Percentiles rank a stretch among this genome's conserved stretches.
Conservation (phyloP, 2,797 vertebrate genomes). For the Gouania willdenowi region DNA sequence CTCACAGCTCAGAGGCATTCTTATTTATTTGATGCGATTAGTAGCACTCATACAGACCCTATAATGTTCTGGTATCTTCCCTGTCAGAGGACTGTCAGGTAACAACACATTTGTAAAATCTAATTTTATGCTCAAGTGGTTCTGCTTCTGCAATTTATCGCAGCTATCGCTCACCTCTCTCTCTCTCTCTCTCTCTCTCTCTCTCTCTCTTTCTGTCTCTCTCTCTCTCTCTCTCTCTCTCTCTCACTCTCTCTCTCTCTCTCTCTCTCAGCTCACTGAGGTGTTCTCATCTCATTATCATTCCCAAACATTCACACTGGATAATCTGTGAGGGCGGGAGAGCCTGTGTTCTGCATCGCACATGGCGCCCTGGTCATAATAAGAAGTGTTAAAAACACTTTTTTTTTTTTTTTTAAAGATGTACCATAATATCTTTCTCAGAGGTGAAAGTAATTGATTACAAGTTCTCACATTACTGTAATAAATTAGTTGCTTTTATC, state of each 20-base stretch:
- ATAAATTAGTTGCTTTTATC: no score
- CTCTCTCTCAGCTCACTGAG: conserved; percentile 62
- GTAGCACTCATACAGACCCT: conserved; percentile 70
- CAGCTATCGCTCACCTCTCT: conserved; percentile 63
- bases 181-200: conserved; percentile 28
- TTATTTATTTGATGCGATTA: conserved; percentile 80
- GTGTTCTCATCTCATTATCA: conserved; percentile 78
- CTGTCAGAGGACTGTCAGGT: conserved; percentile 81
- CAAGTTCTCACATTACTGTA: no score
- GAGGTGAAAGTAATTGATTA: no score
- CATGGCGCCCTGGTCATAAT: conserved; percentile 59
- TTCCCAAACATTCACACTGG: conserved; percentile 74
- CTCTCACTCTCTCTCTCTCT: conserved; percentile 63
- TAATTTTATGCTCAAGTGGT: conserved; percentile 87
- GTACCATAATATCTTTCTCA: no score
- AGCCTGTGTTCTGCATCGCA: conserved; percentile 52
- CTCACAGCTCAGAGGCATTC: conserved; percentile 57
- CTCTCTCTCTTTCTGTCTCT: conserved; percentile 24
- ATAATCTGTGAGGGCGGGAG: conserved; percentile 71
- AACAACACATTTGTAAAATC: conserved; percentile 86
- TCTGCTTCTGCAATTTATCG: conserved; percentile 80
- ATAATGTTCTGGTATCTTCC: conserved; percentile 76
- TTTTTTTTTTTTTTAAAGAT: background rate
- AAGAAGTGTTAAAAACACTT: conserved; percentile 46
- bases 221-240: conserved; percentile 57